Evolutionary conservation across 2,797 vertebrate species (phyloP), one percentile per base, ranked within the genome.

Genomic region (Philypnodon macrostomus): DNA sequence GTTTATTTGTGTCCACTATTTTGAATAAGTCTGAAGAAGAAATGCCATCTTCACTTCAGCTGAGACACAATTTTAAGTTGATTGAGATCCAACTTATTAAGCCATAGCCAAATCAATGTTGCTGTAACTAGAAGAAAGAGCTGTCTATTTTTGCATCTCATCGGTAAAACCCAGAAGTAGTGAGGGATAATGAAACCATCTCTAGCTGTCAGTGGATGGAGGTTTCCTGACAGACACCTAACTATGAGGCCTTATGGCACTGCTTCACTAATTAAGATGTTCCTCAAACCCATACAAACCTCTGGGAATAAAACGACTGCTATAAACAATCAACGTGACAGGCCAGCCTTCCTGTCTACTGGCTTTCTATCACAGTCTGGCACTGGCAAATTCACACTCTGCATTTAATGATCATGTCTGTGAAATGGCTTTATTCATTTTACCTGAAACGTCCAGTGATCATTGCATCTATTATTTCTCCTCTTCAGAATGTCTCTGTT

Each of bases 191-290:
- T 67, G 40, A 44, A 70, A 37, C 21, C 35, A 31, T 38, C 26
- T 42, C 48, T 7, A 26, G 49, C 63, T 66, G 76, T 64, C 71
- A 58, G 54, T 71, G 42, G 39, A 26, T 8, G 53, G 53, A 10
- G 49, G 48, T 60, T 55, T 53, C 33, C 49, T 79, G 78, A 80
- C 58, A 77, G 75, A 73, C 68, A 73, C 39, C 71, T 71, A 68
- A 71, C 72, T 60, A 69, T 32, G 64, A 68, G 57, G 64, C 65
- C 65, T 50, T 67, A 66, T 83, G 80, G 67, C 53, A 50, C 29
- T 29, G 40, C 57, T 58, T 49, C 51, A 19, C 52, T 72, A 69
- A 75, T 75, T 63, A 70, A 47, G 65, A 65, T 47, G 29, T 14
- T 34, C 41, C 57, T 67, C 33, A 64, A 31, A 61, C 57, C 40